phyloP scores from a whole-genome alignment of 1,140 invertebrate genomes.

The Platyura marginata region DNA sequence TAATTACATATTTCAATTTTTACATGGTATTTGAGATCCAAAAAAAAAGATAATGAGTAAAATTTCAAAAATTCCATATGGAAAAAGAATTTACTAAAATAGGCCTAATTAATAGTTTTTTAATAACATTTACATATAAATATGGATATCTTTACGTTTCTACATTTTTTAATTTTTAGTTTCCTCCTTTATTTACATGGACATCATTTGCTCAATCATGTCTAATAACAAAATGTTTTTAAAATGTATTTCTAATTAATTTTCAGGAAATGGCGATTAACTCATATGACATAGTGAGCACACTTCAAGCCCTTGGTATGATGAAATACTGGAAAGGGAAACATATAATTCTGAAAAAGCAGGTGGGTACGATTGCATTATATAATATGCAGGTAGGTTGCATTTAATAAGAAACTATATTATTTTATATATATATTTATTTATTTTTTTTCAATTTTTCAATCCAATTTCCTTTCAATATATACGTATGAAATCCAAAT shows the following conservation, averaged over 20 bases:
- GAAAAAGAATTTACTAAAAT: too few species aligned
- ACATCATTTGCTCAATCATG: too few species aligned
- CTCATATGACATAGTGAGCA: conserved; percentile 94
- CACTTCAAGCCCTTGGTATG: conserved; percentile 89
- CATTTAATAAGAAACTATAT: background rate
- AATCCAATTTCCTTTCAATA: too few species aligned
- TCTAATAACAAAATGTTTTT: background rate
- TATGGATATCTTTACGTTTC: too few species aligned
- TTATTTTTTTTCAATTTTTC: background rate
- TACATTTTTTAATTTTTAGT: too few species aligned
- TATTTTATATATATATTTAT: background rate
- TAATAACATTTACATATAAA: too few species aligned
- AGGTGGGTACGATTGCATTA: conserved; percentile 52
- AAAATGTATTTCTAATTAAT: background rate
- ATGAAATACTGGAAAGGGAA: conserved; percentile 99
- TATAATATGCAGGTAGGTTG: background rate
- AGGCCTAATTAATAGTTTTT: too few species aligned
- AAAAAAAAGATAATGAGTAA: too few species aligned
- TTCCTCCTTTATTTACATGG: too few species aligned
- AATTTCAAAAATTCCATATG: too few species aligned
- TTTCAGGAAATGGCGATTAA: conserved; percentile 86
- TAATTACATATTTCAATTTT: too few species aligned
- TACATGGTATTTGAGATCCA: too few species aligned
- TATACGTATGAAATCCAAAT: background rate
- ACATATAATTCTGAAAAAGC: conserved; percentile 88